Conservation (phyloP, 2,888 invertebrate genomes). For the Mythimna loreyi region DNA sequence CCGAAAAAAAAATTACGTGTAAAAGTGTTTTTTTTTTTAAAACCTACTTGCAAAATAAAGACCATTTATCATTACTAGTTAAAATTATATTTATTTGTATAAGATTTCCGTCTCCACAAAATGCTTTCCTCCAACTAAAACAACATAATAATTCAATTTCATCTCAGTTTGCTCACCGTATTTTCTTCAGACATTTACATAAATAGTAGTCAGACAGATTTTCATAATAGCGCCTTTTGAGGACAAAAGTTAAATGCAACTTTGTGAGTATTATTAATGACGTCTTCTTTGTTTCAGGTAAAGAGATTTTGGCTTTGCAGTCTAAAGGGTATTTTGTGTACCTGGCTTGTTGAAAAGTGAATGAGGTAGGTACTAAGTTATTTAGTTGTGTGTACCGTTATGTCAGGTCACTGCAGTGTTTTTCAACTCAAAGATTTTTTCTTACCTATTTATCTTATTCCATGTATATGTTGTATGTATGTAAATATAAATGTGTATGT, state of each 20-base stretch:
- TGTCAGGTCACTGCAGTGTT: background rate
- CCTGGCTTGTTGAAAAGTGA: slow-evolving; percentile 22
- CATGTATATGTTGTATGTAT: no score
- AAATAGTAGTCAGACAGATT: slow-evolving; percentile 46
- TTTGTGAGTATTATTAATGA: slow-evolving; percentile 58
- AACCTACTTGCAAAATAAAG: no score
- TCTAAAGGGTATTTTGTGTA: slow-evolving; percentile 45
- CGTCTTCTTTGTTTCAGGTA: slow-evolving; percentile 63
- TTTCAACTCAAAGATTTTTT: no score
- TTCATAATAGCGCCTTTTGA: slow-evolving; percentile 36
- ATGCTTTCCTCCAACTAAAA: background rate
- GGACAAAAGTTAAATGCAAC: slow-evolving; percentile 48
- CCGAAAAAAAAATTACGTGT: no score
- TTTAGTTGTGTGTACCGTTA: background rate
- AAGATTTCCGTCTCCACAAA: background rate
- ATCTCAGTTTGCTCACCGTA: slow-evolving; percentile 23
- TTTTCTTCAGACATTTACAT: slow-evolving; percentile 34
- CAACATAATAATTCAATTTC: slow-evolving; percentile 21
- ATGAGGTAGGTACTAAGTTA: slow-evolving; percentile 28
- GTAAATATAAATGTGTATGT: no score
- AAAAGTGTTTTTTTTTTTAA: no score
- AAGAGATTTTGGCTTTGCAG: slow-evolving; percentile 47
- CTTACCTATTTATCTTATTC: no score
- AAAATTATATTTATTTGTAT: background rate
- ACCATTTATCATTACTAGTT: no score